Evolutionary conservation across 2,888 invertebrate species (phyloP), one percentile per base, ranked within the genome.

Genomic region (Synergus japonicus): DNA sequence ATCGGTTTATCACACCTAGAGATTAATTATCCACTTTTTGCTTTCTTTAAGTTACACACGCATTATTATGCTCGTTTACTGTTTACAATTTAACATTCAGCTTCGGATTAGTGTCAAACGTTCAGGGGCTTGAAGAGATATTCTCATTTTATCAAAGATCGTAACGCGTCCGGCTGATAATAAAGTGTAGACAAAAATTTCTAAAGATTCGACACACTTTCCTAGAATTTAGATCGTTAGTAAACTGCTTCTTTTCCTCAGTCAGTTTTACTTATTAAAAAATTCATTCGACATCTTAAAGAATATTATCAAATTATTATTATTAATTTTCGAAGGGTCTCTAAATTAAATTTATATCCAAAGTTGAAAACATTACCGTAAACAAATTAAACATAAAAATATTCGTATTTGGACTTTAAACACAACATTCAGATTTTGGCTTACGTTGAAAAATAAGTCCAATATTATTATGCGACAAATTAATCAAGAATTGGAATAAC

Each of bases 1-100:
- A 78, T 9, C 60, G 37, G 73, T 78, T 78, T 46, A 58, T 73
- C 77, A 22, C 37, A 77, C 18, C 41, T n/a, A 4, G 18, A 63
- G 18, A 60, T 13, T 22, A 63, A 76, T 63, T 64, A 65, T 65
- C 4, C 29, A 65, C 49, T 44, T 58, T 58, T 41, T 37, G 18
- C n/a, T 13, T 73, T 54, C 54, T 41, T 73, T 41, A 4, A 73
- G n/a, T 54, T 58, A 37, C 10, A 2, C 46, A 73, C 15, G 10
- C 9, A 49, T 46, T 63, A 63, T 60, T 22, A 18, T 60, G 29
- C 29, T 29, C 63, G 10, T 63, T 13, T 22, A 49, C 9, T 54
- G n/a, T 73, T 73, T 54, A 54, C 37, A 73, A 67, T 15, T 73
- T 29, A 7, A 49, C 8, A 49, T 29, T 22, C 13, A 43, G 9